phyloP scores from a whole-genome alignment of 2,888 invertebrate genomes.

The Phania funesta region DNA sequence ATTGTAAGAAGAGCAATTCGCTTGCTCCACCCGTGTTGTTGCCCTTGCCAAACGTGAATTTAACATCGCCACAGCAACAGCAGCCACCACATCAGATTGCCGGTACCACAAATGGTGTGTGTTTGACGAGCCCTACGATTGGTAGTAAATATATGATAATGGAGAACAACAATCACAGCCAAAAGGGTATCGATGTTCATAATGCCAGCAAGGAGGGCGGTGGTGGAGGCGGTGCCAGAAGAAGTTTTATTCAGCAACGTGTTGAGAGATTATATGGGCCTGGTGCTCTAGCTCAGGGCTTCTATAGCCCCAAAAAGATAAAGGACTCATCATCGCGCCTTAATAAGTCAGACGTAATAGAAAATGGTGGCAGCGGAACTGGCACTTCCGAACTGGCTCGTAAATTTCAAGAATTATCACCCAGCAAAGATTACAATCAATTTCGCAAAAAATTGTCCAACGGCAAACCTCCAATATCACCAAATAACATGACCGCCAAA shows the following conservation, averaged over 20 bases:
- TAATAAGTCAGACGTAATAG: constrained; percentile 30
- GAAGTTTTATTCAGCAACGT: constrained; percentile 91
- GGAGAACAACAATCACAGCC: constrained; percentile 58
- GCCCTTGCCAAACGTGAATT: constrained; percentile 70
- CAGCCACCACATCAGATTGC: constrained; percentile 60
- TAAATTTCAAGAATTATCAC: constrained; percentile 77
- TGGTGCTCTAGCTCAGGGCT: constrained; percentile 91
- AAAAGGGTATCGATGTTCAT: constrained; percentile 73
- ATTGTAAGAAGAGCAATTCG: constrained; percentile 82
- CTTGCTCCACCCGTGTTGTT: constrained; percentile 81
- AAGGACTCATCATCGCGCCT: constrained; percentile 54
- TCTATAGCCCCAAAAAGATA: constrained; percentile 84
- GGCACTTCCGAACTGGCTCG: constrained; percentile 78
- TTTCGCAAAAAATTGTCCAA: constrained; percentile 73
- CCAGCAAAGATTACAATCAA: constrained; percentile 76
- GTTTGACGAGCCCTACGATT: constrained; percentile 31
- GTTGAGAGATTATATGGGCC: constrained; percentile 94
- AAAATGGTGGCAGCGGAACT: constrained; percentile 66
- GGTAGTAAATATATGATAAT: constrained; percentile 56
- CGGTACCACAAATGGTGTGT: constrained; percentile 63
- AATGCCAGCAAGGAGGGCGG: constrained; percentile 73
- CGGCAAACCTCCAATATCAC: constrained; percentile 46
- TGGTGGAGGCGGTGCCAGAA: constrained; percentile 72
- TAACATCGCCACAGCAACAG: constrained; percentile 56
- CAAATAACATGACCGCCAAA: constrained; percentile 53